Base-by-base conservation (phyloP, 2,797 vertebrate genomes). In the Sebastes itinus region DNA sequence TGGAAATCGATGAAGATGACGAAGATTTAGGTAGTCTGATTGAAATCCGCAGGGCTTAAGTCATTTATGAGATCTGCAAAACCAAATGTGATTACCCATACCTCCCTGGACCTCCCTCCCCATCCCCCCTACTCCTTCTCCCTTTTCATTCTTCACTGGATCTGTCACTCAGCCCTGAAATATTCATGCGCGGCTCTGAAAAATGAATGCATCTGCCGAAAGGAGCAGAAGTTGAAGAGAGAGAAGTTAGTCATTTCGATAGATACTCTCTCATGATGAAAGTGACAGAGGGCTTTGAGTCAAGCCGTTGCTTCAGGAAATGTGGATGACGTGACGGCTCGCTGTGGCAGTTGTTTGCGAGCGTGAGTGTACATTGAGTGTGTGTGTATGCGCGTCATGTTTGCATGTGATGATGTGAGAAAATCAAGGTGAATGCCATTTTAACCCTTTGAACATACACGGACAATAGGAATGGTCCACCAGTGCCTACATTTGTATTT, bases 161-260 rank as follows among this genome's bases (percentile, higher is more conserved):
- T 92, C 92, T 88, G 92, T 94, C 94, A 93, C 91, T 94, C 93
- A 93, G 86, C 69, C 52, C 82, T 95, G 83, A 94, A 94, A 94
- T 94, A 94, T 95, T 95, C 89, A 94, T 94, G 90, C 56, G 55
- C 3, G 1, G 72, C 78, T 90, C 93, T 94, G 91, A 94, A 95
- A 95, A 93, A 95, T 95, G 90, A 90, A 95, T 95, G 92, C 87
- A 83, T 92, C 91, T 87, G 90, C 93, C 65, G 62, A 91, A 93
- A 93, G 87, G 82, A 92, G 92, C 84, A 89, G 88, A 90, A 92
- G 89, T 92, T 92, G 89, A 92, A 89, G 92, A 85, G 84, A 85
- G 88, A 89, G 84, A 92, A 94, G 89, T 93, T 92, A 88, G 91
- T 88, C 70, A 69, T 92, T 90, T 88, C 73, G 85, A 88, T 90